Base-by-base conservation (phyloP, 2,113 vertebrate species). In the Salvelinus alpinus region DNA sequence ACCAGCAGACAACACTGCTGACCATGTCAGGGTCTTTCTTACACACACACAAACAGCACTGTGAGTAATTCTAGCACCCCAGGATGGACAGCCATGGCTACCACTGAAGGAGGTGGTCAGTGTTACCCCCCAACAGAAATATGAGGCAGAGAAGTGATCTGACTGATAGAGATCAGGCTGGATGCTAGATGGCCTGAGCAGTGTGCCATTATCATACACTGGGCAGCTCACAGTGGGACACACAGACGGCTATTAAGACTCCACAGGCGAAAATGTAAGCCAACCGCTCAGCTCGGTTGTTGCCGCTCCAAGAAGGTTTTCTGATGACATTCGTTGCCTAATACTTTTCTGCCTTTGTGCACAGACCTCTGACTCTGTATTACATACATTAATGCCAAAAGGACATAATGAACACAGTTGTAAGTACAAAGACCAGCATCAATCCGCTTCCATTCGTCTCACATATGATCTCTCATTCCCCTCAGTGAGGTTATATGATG, bases 21-120 rank as follows among this genome's bases (percentile, higher is more conserved):
- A 81, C 85, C 76, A 88, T 84, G 84, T 87, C 87, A 84, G 38
- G 9, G 38, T 44, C 38, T 44, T 9, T 11, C 38, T 11, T 1
- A 2, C 62, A 29, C 67, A 68, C n/a, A 51, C 18, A 51, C 44
- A 5, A 24, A 27, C 47, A 71, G 27, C 54, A 3, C 64, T 7
- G 64, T 65, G 27, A 5, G 64, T 66, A 14, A 25, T 66, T 31
- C 64, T 31, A 14, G 11, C 64, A 2, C 25, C 13, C 64, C 13
- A 25, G 14, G 12, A 27, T 27, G 25, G 13, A 13, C 14, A 27
- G 11, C 22, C 62, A 64, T 48, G 72, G 34, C 38, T 16, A 24
- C 24, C 60, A 12, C 18, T 64, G n/a, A 24, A 25, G n/a, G 34
- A 6, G 60, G 22, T 8, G 72, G 62, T 27, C 18, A 5, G 27